phyloP scores from a whole-genome alignment of 2,113 vertebrate species.

The Rynchops niger region DNA sequence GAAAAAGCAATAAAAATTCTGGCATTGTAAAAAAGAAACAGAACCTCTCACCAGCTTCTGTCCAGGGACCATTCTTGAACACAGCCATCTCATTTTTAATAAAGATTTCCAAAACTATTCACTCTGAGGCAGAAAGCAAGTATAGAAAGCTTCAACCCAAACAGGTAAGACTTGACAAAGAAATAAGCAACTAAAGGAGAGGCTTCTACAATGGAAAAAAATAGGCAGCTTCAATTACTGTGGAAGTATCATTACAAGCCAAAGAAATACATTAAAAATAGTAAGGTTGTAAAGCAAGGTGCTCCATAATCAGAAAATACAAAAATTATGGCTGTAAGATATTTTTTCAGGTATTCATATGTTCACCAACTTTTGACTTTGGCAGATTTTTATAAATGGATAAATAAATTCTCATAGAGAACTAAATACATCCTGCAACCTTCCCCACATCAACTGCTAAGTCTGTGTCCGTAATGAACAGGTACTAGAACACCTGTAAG shows the following conservation, averaged over 20 bases:
- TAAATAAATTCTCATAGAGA: background rate
- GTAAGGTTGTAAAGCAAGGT: background rate
- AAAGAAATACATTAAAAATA: background rate
- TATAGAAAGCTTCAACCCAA: background rate
- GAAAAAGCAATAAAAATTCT: background rate
- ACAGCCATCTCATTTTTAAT: background rate
- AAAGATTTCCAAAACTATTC: background rate
- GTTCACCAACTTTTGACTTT: background rate
- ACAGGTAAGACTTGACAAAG: background rate
- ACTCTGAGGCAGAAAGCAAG: background rate
- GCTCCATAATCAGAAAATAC: background rate
- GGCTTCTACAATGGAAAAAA: background rate
- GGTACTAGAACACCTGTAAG: background rate
- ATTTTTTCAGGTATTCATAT: background rate
- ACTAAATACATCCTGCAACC: background rate
- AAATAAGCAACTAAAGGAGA: background rate
- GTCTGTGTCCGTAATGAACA: background rate
- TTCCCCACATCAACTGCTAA: background rate
- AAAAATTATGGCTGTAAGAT: background rate
- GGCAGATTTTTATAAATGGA: background rate
- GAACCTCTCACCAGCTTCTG: background rate
- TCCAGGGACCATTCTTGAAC: background rate
- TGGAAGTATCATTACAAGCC: background rate
- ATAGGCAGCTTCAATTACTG: background rate
- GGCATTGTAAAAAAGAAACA: background rate